These are phyloP conservation scores for Actinia tenebrosa DNA, from an alignment of 64 coral and sea anemone genomes.

Conservation along the genomic window DNA sequence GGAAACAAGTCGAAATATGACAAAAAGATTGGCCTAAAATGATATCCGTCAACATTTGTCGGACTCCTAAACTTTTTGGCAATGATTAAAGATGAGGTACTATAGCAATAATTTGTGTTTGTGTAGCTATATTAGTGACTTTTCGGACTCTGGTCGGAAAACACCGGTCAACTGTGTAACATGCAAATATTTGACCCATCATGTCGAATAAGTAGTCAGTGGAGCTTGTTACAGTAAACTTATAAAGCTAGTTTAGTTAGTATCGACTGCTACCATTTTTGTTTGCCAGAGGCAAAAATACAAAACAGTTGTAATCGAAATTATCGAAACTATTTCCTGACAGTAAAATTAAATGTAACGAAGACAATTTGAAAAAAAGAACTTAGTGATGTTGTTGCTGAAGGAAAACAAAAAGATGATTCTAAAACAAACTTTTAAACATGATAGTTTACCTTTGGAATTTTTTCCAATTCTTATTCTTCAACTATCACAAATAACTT, in stretches of 20 bases:
- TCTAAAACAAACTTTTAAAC: conserved; percentile 13
- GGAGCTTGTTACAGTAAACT: conserved; percentile 62
- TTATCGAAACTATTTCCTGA: neutral
- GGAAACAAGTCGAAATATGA: conserved; percentile 8
- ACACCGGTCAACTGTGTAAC: conserved; percentile 72
- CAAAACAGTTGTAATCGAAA: neutral
- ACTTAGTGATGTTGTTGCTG: neutral
- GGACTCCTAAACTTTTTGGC: conserved; percentile 5
- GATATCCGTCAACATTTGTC: conserved; percentile 13
- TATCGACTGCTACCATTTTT: neutral
- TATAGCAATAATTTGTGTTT: conserved; percentile 29
- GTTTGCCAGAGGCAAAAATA: neutral
- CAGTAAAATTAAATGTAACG: neutral
- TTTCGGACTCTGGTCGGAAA: conserved; percentile 23
- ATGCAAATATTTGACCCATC: conserved; percentile 97
- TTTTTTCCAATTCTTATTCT: neutral
- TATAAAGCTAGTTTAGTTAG: neutral
- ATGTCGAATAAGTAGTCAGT: conserved; percentile 57
- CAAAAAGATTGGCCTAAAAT: conserved; percentile 16
- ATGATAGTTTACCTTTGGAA: conserved; percentile 7
- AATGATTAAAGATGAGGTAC: conserved; percentile 15
- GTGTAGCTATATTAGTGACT: conserved; percentile 40
- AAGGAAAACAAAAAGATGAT: conserved; percentile 10
- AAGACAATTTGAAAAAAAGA: neutral
- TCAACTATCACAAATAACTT: neutral